Percentiles rank a stretch among this genome's conserved stretches.
Conservation (phyloP, 2,113 vertebrate species). For the Sorex fumeus region DNA sequence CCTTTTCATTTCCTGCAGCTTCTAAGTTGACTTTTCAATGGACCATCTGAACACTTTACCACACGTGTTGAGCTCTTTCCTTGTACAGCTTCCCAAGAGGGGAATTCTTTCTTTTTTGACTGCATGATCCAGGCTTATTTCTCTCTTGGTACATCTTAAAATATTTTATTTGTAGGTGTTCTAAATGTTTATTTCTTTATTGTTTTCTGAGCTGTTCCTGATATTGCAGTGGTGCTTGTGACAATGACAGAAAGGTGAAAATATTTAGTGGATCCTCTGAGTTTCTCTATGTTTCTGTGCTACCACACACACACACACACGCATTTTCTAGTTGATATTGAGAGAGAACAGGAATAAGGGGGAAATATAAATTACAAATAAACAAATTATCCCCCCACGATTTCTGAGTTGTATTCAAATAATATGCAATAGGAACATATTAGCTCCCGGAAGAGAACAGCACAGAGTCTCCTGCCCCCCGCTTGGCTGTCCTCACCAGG, state of each 20-base stretch:
- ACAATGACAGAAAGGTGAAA: slow-evolving; percentile 25
- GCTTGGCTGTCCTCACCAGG: no score
- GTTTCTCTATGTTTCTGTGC: background rate
- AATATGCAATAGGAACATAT: background rate
- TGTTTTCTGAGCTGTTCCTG: slow-evolving; percentile 55
- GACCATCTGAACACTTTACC: slow-evolving; percentile 63
- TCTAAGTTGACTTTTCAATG: slow-evolving; percentile 83
- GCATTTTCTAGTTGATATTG: background rate
- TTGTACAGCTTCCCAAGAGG: slow-evolving; percentile 76
- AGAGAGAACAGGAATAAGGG: background rate
- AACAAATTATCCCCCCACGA: background rate
- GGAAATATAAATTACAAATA: slow-evolving; percentile 31
- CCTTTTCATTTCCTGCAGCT: slow-evolving; percentile 83
- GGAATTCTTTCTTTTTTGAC: slow-evolving; percentile 79
- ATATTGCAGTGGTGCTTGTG: background rate
- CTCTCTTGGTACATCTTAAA: slow-evolving; percentile 81
- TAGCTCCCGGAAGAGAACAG: no score
- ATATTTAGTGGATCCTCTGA: background rate
- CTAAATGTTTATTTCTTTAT: slow-evolving; percentile 72
- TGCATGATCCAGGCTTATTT: slow-evolving; percentile 70
- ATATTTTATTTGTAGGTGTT: slow-evolving; percentile 71
- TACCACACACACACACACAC: no score
- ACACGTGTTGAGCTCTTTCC: slow-evolving; percentile 71
- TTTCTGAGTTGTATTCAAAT: slow-evolving; percentile 20
- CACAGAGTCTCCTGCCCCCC: no score